Conservation (phyloP, 2,888 invertebrate genomes). For the Synergus umbraculus region DNA sequence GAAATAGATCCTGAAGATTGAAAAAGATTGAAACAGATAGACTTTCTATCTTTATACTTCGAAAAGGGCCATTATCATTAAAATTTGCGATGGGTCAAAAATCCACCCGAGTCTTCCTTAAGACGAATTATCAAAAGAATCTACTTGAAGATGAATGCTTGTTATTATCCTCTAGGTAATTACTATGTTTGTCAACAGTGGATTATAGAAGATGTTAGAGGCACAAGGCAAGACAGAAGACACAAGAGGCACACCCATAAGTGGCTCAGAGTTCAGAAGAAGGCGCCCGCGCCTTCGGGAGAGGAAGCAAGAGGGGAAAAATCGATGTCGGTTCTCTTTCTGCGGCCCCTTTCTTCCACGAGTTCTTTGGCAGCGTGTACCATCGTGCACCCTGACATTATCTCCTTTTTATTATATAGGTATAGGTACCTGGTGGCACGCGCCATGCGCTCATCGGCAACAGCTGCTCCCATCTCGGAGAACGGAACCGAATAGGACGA, state of each 20-base stretch:
- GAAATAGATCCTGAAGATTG: no score
- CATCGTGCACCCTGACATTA: slow-evolving; percentile 72
- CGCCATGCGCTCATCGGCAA: slow-evolving; percentile 72
- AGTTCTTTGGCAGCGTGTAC: slow-evolving; percentile 62
- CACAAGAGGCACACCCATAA: background rate
- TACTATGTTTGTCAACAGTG: slow-evolving; percentile 1
- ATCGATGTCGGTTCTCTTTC: slow-evolving; percentile 52
- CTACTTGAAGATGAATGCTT: background rate
- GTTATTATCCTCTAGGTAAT: background rate
- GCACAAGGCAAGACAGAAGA: background rate
- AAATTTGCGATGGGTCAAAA: background rate
- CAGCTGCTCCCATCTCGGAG: slow-evolving; percentile 71
- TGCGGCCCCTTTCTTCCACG: slow-evolving; percentile 52
- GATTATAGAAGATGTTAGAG: background rate
- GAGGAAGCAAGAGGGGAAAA: slow-evolving; percentile 40
- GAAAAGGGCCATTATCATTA: background rate
- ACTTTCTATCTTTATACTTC: no score
- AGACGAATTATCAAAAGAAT: background rate
- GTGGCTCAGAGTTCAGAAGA: background rate
- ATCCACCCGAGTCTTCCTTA: background rate
- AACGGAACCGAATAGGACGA: slow-evolving; percentile 57
- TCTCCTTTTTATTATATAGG: slow-evolving; percentile 71
- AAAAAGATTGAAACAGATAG: no score
- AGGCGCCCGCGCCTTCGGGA: slow-evolving; percentile 6
- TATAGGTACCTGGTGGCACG: slow-evolving; percentile 76